Conservation (phyloP, 2,797 vertebrate genomes). For the Melanotaenia parkinsoni region DNA sequence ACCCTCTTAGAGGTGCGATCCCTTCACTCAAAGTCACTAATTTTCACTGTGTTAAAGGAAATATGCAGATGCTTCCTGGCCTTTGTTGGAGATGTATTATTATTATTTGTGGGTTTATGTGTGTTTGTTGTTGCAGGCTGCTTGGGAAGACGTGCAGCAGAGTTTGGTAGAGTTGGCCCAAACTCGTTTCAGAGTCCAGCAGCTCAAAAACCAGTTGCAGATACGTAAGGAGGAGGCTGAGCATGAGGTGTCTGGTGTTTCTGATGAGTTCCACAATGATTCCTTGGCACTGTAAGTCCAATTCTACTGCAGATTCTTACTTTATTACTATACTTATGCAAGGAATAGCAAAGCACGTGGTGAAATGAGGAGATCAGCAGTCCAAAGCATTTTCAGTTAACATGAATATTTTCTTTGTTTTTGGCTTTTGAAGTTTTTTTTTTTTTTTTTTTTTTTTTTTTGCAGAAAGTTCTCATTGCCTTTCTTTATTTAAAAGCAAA, state of each 20-base stretch:
- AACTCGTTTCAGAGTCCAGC: slow-evolving; percentile 65
- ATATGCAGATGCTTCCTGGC: not conserved
- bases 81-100: not conserved
- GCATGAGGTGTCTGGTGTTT: slow-evolving; percentile 57
- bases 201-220: slow-evolving; percentile 67
- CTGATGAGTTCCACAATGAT: slow-evolving; percentile 55
- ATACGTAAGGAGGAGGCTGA: slow-evolving; percentile 62
- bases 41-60: not conserved
- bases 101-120: slow-evolving; percentile 6
- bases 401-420: not conserved
- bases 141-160: slow-evolving; percentile 82
- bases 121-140: slow-evolving; percentile 69
- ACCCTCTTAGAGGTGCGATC: slow-evolving; percentile 80
- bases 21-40: slow-evolving; percentile 5
- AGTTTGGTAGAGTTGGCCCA: slow-evolving; percentile 73
- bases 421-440: not conserved
- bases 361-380: not conserved
- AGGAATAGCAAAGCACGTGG: too few relatives aligned
- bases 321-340: not conserved
- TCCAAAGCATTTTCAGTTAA: not conserved
- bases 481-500: not conserved
- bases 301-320: not conserved
- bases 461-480: not conserved
- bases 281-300: slow-evolving; percentile 61
- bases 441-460: too few relatives aligned